These are phyloP conservation scores for Brienomyrus brachyistius DNA, from an alignment of 2,113 vertebrate genomes.

Conservation along the genomic window DNA sequence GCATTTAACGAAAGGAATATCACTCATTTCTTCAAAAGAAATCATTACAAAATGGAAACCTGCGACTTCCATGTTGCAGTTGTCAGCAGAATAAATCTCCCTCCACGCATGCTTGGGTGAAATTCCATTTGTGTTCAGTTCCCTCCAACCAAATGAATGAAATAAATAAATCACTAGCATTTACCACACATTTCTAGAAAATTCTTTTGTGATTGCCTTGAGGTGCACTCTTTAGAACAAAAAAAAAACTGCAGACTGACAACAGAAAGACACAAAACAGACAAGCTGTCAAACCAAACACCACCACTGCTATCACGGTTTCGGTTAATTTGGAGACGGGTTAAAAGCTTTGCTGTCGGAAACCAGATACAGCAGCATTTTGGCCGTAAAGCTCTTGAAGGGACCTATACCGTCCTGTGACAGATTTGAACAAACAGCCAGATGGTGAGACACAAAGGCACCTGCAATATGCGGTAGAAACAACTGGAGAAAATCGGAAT, in stretches of 20 bases:
- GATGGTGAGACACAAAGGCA: neutral
- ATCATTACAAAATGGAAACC: neutral
- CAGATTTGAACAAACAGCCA: neutral
- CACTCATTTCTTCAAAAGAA: neutral
- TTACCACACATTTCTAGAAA: neutral
- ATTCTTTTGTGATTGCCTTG: constrained; percentile 8
- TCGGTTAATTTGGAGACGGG: neutral
- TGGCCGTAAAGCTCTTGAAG: neutral
- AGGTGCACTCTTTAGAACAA: neutral
- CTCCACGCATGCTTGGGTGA: neutral
- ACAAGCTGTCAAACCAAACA: neutral
- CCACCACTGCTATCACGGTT: neutral
- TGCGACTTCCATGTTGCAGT: neutral
- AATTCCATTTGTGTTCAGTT: neutral
- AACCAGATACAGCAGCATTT: neutral
- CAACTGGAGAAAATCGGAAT: neutral
- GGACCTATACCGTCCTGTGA: neutral
- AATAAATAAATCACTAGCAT: neutral
- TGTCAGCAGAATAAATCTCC: constrained; percentile 1
- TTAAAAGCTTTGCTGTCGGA: neutral
- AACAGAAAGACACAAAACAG: neutral
- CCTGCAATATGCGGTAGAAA: neutral
- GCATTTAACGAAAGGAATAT: neutral
- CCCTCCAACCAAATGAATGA: neutral
- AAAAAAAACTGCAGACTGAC: neutral